A percentile compares a stretch with the other conserved stretches of the same genome.
Conservation (phyloP, 2,888 invertebrate genomes). For the Drosophila barbarae region DNA sequence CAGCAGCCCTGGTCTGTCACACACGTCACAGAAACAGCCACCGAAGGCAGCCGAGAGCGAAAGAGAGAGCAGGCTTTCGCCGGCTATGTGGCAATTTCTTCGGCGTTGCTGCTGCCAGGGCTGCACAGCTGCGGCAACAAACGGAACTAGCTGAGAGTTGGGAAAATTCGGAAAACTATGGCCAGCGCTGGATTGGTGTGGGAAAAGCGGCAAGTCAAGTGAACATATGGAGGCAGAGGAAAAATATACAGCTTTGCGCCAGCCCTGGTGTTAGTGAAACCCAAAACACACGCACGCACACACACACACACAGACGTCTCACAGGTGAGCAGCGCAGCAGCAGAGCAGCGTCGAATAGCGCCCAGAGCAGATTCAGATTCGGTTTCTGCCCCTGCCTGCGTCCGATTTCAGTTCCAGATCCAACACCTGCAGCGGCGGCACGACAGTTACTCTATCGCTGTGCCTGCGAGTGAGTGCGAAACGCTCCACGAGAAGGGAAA, state of each 20-base stretch:
- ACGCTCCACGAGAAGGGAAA: constrained; percentile 18
- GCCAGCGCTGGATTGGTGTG: neutral
- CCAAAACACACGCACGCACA: constrained; percentile 19
- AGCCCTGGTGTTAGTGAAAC: constrained; percentile 52
- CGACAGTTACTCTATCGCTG: constrained; percentile 8
- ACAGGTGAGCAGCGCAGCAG: constrained; percentile 59
- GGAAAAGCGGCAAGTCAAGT: neutral
- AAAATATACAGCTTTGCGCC: neutral
- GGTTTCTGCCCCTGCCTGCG: constrained; percentile 22
- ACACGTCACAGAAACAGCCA: constrained; percentile 5
- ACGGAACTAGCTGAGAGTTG: neutral
- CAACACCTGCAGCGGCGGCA: constrained; percentile 16
- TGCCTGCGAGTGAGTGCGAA: constrained; percentile 9
- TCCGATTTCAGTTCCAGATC: constrained; percentile 29
- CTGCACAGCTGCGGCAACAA: neutral
- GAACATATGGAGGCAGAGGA: constrained; percentile 4
- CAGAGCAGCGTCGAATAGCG: constrained; percentile 19
- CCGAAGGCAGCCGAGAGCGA: constrained; percentile 38
- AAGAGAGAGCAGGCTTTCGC: constrained; percentile 54
- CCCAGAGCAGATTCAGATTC: constrained; percentile 28
- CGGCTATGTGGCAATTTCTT: constrained; percentile 68
- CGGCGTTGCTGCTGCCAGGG: constrained; percentile 8
- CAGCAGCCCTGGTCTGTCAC: constrained; percentile 4
- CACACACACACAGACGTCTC: constrained; percentile 16
- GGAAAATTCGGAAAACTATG: neutral